Evolutionary conservation across 1,140 invertebrate species (phyloP).

Genomic region (Tigriopus japonicus): DNA sequence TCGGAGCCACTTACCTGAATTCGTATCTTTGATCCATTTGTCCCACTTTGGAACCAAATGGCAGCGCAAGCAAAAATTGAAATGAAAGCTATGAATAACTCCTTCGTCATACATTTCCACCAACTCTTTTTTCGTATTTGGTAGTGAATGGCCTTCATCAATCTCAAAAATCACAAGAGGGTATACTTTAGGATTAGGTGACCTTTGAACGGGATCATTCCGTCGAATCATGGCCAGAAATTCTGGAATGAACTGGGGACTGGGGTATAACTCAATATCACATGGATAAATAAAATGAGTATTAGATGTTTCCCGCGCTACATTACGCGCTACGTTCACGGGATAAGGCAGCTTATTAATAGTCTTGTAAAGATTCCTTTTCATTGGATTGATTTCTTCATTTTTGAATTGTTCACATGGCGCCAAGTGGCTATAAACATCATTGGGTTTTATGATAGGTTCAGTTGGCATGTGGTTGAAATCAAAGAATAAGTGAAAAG

Average conservation of each 20-base stretch:
- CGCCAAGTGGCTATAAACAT: not conserved
- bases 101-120: constrained; percentile 49
- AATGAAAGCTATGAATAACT: constrained; percentile 71
- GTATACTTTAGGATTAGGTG: constrained; percentile 47
- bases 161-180: constrained; percentile 66
- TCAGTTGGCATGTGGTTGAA: constrained; percentile 37
- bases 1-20: not conserved
- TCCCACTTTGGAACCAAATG: constrained; percentile 66
- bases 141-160: constrained; percentile 43
- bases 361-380: constrained; percentile 20
- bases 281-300: constrained; percentile 67
- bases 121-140: constrained; percentile 50
- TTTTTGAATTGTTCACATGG: not conserved
- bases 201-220: not conserved
- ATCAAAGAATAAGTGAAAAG: constrained; percentile 69
- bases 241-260: constrained; percentile 16
- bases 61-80: constrained; percentile 65
- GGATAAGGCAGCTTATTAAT: constrained; percentile 62
- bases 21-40: constrained; percentile 43
- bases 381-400: not conserved
- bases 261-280: constrained; percentile 67
- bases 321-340: constrained; percentile 66
- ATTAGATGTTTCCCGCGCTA: constrained; percentile 54
- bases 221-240: constrained; percentile 19
- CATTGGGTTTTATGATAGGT: not conserved